Evolutionary conservation across 1,140 invertebrate genomes (phyloP), one percentile per base, ranked within the genome.

Genomic region (Drosophila nikananu): DNA sequence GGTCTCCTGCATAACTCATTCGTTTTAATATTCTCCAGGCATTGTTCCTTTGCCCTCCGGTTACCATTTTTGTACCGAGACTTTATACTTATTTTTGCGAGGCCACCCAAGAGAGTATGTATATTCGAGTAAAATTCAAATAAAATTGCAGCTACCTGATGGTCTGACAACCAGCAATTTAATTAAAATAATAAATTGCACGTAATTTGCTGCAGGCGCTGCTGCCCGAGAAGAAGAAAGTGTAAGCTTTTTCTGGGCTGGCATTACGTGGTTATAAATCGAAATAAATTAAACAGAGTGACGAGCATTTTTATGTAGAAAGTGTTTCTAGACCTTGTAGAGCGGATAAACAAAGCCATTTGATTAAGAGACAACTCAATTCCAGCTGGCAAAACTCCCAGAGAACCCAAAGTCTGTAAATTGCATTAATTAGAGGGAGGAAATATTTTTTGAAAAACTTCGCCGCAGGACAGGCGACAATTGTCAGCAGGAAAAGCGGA

Each of bases 121-220:
- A 32, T 71, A 51, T 60, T 63, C 58, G 63, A 60, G 48, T 54
- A 46, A 75, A 89, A 80, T 78, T 65, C 71, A 74, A 57, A 68
- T 81, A 71, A 74, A 81, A 84, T 57, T 86, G 74, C 83, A 71
- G 41, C 68, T 57, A 60, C 44, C 58, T 25, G 54, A 39, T 57
- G 72, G 44, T n/a, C 61, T 52, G 74, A 71, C 63, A 44, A 65
- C 51, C 76, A 80, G 55, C 81, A 75, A 81, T 89, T 87, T 89
- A 81, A 89, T 87, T 87, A 87, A 87, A 89, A 77, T 83, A 81
- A 87, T 87, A 87, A 87, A 87, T 87, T 84, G 66, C 66, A 66
- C n/a, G 84, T 65, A 65, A 84, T 81, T 89, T 63, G 65, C 66
- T 59, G 58, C 59, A 77, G 65, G 65, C 54, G 19, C 60, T 60